Evolutionary conservation across 2,113 vertebrate species (phyloP), one percentile per base, ranked within the genome.

Genomic region (Psittacula cyanocephala): DNA sequence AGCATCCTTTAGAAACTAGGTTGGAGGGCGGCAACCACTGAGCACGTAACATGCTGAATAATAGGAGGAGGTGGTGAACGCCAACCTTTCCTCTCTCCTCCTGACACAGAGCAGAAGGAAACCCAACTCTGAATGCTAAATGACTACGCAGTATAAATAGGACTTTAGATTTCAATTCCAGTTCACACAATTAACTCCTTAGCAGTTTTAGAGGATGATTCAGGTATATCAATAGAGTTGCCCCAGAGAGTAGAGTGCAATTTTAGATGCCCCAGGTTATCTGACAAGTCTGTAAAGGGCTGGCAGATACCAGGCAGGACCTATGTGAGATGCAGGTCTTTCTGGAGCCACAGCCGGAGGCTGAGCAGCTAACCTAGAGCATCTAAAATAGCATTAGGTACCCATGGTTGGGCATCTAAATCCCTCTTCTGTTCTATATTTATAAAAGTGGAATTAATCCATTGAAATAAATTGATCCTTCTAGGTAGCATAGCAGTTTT

Each of bases 161-260:
- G 28, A 43, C 41, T 83, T 75, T 4, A 14, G 25, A 68, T 67
- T 83, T 78, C 59, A 67, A 71, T 50, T 91, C 44, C 53, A 74
- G 39, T 49, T 52, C 1, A 1, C 35, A 39, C 59, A 74, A 46
- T 76, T 86, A 80, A 83, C 31, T 63, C 79, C 72, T 49, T 15
- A 52, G 35, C 33, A 55, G 57, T 31, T n/a, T 43, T 22, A 39
- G 31, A 25, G 33, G 17, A 10, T 1, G 10, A 31, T 18, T 65
- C 27, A 27, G 6, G 37, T 81, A 16, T 29, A 53, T 25, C 37
- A 71, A 23, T 19, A 75, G 64, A 86, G 50, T 49, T 46, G 17
- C 0, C 11, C 37, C 37, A n/a, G n/a, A n/a, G n/a, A n/a, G n/a
- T n/a, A n/a, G n/a, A n/a, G 68, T 65, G 41, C 7, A 3, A 2